Percentiles rank a stretch among this genome's conserved stretches.
Conservation (phyloP, 2,888 invertebrate species). For the Sisyra nigra region DNA sequence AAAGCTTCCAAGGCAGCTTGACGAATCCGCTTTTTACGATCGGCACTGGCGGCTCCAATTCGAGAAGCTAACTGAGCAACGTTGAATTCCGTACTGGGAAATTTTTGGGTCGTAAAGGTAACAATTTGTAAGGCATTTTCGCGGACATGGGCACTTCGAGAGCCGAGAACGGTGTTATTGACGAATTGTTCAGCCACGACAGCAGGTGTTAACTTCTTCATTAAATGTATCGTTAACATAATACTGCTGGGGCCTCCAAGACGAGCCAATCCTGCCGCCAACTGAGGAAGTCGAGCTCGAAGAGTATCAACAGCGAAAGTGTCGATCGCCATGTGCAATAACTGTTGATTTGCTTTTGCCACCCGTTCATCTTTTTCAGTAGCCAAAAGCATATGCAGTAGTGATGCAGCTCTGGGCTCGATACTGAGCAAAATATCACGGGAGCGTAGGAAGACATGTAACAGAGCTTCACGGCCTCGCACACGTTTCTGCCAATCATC, state of each 20-base stretch:
- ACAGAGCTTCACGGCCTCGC: conserved; percentile 39
- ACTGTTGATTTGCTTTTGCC: conserved; percentile 20
- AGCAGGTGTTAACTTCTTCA: conserved; percentile 32
- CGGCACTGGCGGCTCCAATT: conserved; percentile 24
- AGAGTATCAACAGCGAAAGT: conserved; percentile 24
- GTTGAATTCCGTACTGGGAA: conserved; percentile 63
- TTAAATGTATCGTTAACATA: conserved; percentile 31
- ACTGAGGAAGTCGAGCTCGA: conserved; percentile 24
- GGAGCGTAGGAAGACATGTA: conserved; percentile 31
- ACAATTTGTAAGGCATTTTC: conserved; percentile 62
- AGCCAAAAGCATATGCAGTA: conserved; percentile 44
- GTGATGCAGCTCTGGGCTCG: conserved; percentile 41
- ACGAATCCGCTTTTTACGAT: conserved; percentile 53
- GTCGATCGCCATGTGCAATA: conserved; percentile 19
- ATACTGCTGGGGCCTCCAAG: conserved; percentile 32
- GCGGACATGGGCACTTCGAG: conserved; percentile 32
- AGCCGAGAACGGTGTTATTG: conserved; percentile 14
- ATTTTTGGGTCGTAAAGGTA: conserved; percentile 60
- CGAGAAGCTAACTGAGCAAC: conserved; percentile 22
- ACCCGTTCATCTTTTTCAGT: conserved; percentile 36
- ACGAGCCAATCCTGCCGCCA: conserved; percentile 28
- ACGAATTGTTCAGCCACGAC: conserved; percentile 27
- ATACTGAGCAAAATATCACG: conserved; percentile 33
- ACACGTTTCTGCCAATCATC: conserved; percentile 39
- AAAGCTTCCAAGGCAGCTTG: conserved; percentile 67